Evolutionary conservation across 2,888 invertebrate species (phyloP), one percentile per base, ranked within the genome.

Genomic region (Drosophila kuntzei): DNA sequence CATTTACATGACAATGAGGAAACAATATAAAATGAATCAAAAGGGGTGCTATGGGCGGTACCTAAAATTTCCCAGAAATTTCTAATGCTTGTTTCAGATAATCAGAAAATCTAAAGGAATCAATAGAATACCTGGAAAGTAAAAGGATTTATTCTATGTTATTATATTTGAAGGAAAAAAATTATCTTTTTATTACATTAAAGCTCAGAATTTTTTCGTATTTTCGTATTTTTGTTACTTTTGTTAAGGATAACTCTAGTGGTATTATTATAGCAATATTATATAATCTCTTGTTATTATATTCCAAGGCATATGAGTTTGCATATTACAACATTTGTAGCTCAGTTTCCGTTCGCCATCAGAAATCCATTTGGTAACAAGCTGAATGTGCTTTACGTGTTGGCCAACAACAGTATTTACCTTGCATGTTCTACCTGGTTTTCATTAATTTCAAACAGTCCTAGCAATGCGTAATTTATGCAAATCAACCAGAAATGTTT

Each of bases 321-420:
- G 27, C 51, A 65, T 43, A 68, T 68, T 74, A 57, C 36, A 49
- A 39, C 55, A 80, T 89, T 89, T 88, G 88, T 83, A 73, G 64
- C 46, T 14, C 51, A 47, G 71, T 77, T 87, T 87, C 87, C 78
- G 79, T 69, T 79, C 62, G 71, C 78, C 80, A 88, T 88, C 79
- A 89, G 79, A 89, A 89, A 79, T 51, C 61, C 70, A 76, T 87
- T 87, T 83, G 63, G 54, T 58, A 51, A 41, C 54, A 71, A 70
- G 32, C 66, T 29, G n/a, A 46, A 46, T 44, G 43, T 39, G 20
- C 12, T 36, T 36, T 43, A 66, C 55, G 61, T 67, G 54, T 20
- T 25, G 27, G 18, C 43, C 54, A 66, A 37, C 39, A 36, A 51
- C 18, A 18, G 4, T 16, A 8, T 6, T 25, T 34, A 44, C 55